phyloP scores from a whole-genome alignment of 2,113 vertebrate genomes.

The Sphyrna mokarran region DNA sequence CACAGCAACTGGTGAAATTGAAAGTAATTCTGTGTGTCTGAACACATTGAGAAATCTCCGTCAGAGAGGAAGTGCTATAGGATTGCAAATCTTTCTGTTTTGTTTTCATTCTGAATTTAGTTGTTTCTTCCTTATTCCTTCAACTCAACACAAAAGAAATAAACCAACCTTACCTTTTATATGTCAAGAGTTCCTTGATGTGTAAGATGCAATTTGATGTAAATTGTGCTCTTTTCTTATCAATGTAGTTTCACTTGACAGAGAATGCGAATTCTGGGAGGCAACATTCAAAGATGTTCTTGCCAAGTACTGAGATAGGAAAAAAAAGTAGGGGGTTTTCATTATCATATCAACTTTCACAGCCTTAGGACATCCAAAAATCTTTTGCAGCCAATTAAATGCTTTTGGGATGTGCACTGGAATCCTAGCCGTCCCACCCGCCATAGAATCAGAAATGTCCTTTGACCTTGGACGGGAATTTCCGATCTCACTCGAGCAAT shows the following conservation, averaged over 20 bases:
- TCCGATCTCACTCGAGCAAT: too few relatives aligned
- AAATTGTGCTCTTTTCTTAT: too few relatives aligned
- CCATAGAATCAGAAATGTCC: too few relatives aligned
- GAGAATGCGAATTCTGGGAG: too few relatives aligned
- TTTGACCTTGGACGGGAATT: too few relatives aligned
- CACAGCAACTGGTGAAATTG: not conserved
- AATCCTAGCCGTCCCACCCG: too few relatives aligned
- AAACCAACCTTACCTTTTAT: not conserved
- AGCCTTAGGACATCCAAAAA: not conserved
- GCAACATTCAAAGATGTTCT: too few relatives aligned
- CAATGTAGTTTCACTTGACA: too few relatives aligned
- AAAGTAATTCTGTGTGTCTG: not conserved
- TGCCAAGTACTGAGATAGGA: too few relatives aligned
- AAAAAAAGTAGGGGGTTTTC: too few relatives aligned
- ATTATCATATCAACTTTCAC: not conserved
- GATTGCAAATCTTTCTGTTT: not conserved
- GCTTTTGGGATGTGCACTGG: not conserved
- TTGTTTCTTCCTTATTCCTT: not conserved
- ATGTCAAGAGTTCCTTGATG: not conserved
- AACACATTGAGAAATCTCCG: not conserved
- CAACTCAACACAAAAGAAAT: not conserved
- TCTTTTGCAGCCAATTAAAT: not conserved
- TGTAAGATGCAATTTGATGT: not conserved
- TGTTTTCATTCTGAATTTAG: not conserved
- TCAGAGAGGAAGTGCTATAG: not conserved